phyloP scores from a whole-genome alignment of 2,113 vertebrate species.

The Prietella phreatophila region DNA sequence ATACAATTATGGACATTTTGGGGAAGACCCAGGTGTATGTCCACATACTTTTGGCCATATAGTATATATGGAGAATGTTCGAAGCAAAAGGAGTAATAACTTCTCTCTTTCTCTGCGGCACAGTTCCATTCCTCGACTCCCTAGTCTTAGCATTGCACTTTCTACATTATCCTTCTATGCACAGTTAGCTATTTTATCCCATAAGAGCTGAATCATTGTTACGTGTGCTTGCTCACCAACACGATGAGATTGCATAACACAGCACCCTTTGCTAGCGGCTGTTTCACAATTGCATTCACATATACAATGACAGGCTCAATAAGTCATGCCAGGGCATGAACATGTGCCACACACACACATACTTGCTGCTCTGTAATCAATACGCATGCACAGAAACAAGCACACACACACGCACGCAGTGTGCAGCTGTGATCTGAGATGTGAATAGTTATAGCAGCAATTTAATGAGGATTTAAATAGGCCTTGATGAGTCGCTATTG shows the following conservation, averaged over 20 bases:
- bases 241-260: slow-evolving; percentile 32
- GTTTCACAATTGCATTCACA: slow-evolving; percentile 41
- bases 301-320: slow-evolving; percentile 35
- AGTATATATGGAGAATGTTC: neutral
- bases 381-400: neutral
- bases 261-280: slow-evolving; percentile 33
- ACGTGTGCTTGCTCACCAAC: slow-evolving; percentile 28
- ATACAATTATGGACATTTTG: neutral
- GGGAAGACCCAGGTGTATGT: neutral
- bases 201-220: slow-evolving; percentile 43
- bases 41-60: neutral
- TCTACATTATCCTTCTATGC: neutral
- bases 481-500: neutral
- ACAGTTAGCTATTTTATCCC: neutral
- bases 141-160: neutral
- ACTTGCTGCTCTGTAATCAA: neutral
- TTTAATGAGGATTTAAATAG: neutral
- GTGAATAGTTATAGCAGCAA: neutral
- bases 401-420: neutral
- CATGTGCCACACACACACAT: neutral
- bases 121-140: neutral
- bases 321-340: slow-evolving; percentile 30
- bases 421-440: neutral
- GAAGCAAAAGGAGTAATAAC: neutral
- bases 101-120: neutral